Evolutionary conservation across 1,140 invertebrate genomes (phyloP).

Genomic region (Drosophila funebris): DNA sequence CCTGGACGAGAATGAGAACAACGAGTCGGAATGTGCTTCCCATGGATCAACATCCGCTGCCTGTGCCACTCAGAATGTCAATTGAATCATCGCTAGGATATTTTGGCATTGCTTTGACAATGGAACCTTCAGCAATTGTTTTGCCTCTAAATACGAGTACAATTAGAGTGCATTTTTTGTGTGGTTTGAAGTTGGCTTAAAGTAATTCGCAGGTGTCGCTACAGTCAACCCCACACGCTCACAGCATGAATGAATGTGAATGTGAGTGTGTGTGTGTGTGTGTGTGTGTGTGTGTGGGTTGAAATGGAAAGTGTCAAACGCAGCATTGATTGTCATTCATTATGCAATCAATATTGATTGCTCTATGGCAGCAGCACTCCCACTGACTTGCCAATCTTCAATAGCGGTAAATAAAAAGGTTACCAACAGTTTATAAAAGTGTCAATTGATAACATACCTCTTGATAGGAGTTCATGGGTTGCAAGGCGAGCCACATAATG

Average conservation of each 20-base stretch:
- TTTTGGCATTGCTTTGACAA: slow-evolving; percentile 49
- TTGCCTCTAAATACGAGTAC: slow-evolving; percentile 24
- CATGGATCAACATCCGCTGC: slow-evolving; percentile 32
- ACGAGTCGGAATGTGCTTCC: slow-evolving; percentile 11
- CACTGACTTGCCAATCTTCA: slow-evolving; percentile 75
- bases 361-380: slow-evolving; percentile 45
- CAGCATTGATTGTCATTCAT: slow-evolving; percentile 76
- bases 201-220: slow-evolving; percentile 33
- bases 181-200: slow-evolving; percentile 41
- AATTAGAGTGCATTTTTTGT: slow-evolving; percentile 60
- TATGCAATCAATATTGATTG: slow-evolving; percentile 82
- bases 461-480: background rate
- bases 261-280: background rate
- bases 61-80: slow-evolving; percentile 54
- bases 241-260: no score
- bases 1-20: background rate
- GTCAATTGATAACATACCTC: slow-evolving; percentile 7
- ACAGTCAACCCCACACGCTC: no score
- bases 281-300: slow-evolving; percentile 4
- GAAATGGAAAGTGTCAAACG: slow-evolving; percentile 61
- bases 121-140: slow-evolving; percentile 53
- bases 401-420: slow-evolving; percentile 18
- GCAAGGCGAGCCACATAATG: background rate
- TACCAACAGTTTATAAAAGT: slow-evolving; percentile 3
- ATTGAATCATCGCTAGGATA: slow-evolving; percentile 69